Base-by-base conservation (phyloP, 2,797 vertebrate genomes). In the Paedocypris micromegethes region DNA sequence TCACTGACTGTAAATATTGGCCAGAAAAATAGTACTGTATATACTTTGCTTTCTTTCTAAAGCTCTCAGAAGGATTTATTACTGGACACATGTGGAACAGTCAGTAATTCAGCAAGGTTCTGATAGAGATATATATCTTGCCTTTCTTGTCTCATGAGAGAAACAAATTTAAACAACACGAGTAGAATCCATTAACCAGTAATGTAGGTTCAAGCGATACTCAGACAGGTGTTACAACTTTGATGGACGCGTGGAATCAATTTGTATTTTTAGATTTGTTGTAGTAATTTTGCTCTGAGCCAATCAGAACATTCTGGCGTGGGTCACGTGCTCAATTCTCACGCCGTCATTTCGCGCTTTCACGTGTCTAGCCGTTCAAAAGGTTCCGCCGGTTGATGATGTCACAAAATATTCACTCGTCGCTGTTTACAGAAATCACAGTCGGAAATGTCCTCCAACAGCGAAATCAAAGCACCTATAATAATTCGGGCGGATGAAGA, bases 151-250 rank as follows among this genome's bases (percentile, higher is more conserved):
- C 58, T 54, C 69, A 51, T 43, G 58, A 74, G 72, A 66, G 69
- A 52, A 59, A 50, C 50, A 63, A 63, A 72, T 72, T 63, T 58
- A 46, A 66, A 23, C 23, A 61, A 68, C 56, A 52, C 53, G 3
- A 6, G 62, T 70, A 61, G 65, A 74, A 58, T 62, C 69, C 53
- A 44, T 66, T 66, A 66, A 59, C 37, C 45, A 46, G 63, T 51
- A 66, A 62, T n/a, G 38, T 44, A 50, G 37, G 68, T 71, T 71
- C 64, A 67, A 71, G 58, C 67, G 73, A 75, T 71, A 62, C 65
- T 61, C 42, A 58, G 57, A 66, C 73, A 75, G 68, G 73, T 75
- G 63, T 53, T 64, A 56, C 23, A 23, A 1, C 23, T 70, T 54
- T 66, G 51, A 57, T 63, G 45, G 50, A 66, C 73, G 70, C 58